phyloP scores from a whole-genome alignment of 2,113 vertebrate species.

The Sigmodon hispidus region DNA sequence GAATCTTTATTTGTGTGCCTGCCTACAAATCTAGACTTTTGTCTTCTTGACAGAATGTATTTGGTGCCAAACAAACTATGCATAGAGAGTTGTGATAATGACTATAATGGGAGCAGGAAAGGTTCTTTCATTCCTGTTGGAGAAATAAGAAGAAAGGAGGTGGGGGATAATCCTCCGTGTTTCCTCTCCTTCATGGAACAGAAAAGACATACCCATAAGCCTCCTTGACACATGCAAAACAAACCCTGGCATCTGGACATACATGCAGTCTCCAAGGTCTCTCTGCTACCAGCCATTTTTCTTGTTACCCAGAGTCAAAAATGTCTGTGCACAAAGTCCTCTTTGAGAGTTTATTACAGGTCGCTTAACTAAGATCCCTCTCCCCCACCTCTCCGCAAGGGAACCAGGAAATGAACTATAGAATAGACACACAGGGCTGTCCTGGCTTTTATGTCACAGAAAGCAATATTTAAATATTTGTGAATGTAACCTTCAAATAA shows the following conservation, averaged over 20 bases:
- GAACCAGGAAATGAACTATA: neutral
- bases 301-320: neutral
- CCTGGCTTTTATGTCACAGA: neutral
- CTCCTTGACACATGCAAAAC: neutral
- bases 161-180: neutral
- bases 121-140: neutral
- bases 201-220: neutral
- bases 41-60: neutral
- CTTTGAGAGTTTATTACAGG: neutral
- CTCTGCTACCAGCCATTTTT: neutral
- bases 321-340: neutral
- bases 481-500: slow-evolving; percentile 23
- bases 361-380: neutral
- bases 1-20: neutral
- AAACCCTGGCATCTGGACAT: neutral
- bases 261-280: neutral
- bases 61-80: neutral
- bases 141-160: neutral
- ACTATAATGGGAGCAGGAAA: neutral
- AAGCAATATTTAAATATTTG: neutral
- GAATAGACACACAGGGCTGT: neutral
- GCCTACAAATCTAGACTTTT: neutral
- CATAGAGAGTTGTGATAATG: neutral
- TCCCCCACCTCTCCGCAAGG: neutral
- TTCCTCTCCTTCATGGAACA: neutral